These are phyloP conservation scores for Corythoichthys haematopterus DNA, from an alignment of 2,113 vertebrate genomes.

Conservation along the genomic window DNA sequence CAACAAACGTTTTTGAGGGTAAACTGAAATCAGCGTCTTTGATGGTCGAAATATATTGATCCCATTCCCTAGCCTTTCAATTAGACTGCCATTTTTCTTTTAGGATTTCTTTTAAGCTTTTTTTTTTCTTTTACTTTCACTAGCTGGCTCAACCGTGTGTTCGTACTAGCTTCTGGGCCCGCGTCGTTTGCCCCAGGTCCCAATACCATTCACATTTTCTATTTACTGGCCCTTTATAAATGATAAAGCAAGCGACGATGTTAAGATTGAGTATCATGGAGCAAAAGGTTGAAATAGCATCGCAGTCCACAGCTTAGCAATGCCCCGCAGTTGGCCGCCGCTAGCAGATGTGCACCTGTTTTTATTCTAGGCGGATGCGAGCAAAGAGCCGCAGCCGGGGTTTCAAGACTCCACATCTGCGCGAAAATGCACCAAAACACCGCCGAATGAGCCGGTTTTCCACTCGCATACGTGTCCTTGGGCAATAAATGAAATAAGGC, in stretches of 20 bases:
- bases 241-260: conserved; percentile 12
- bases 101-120: not conserved
- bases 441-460: not conserved
- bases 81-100: not conserved
- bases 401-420: conserved; percentile 15
- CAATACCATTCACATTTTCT: conserved; percentile 1
- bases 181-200: not conserved
- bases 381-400: conserved; percentile 8
- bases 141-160: conserved; percentile 5
- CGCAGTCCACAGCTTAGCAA: not conserved
- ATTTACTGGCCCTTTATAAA: conserved; percentile 35
- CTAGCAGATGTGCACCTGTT: conserved; percentile 63
- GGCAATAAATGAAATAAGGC: too few relatives aligned
- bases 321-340: conserved; percentile 9
- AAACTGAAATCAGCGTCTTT: not conserved
- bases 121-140: conserved; percentile 6
- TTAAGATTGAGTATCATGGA: not conserved
- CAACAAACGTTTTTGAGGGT: not conserved
- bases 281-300: not conserved
- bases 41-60: not conserved
- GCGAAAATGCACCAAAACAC: not conserved
- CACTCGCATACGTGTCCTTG: not conserved
- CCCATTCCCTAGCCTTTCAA: too few relatives aligned
- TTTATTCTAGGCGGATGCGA: conserved; percentile 51
- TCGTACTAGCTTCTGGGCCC: conserved; percentile 44